Conservation (phyloP, 2,888 invertebrate genomes). For the Eupeodes latifasciatus region DNA sequence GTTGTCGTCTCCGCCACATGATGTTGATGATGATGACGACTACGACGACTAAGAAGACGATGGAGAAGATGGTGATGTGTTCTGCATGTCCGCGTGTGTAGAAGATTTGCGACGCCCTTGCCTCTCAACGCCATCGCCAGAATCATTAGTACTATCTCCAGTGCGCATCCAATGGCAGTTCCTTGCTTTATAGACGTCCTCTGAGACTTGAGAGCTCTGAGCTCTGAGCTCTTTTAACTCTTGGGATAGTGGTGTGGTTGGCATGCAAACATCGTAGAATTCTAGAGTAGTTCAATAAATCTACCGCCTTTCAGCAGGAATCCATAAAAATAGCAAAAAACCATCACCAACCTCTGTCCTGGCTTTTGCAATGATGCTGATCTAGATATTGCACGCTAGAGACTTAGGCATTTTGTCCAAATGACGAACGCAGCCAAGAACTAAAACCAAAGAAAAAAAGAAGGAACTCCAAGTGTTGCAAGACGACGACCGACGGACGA, state of each 20-base stretch:
- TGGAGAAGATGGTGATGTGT: constrained; percentile 33
- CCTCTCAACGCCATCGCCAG: constrained; percentile 36
- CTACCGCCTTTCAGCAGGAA: constrained; percentile 68
- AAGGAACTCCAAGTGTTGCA: constrained; percentile 39
- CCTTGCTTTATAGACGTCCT: not conserved
- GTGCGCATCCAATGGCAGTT: constrained; percentile 59
- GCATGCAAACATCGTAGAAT: constrained; percentile 66
- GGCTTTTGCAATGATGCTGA: constrained; percentile 51
- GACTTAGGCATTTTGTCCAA: constrained; percentile 46
- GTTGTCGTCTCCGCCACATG: constrained; percentile 44
- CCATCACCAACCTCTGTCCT: constrained; percentile 30
- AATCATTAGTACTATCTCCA: constrained; percentile 72
- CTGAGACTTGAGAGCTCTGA: not conserved
- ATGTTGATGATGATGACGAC: constrained; percentile 5
- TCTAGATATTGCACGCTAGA: constrained; percentile 72
- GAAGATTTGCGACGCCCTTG: constrained; percentile 65
- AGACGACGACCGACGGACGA: not conserved
- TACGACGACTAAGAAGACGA: not conserved
- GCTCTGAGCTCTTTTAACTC: constrained; percentile 1
- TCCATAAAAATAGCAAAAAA: constrained; percentile 35
- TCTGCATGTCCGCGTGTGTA: constrained; percentile 42
- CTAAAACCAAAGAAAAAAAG: not conserved
- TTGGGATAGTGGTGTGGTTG: constrained; percentile 32
- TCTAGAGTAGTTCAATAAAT: constrained; percentile 65
- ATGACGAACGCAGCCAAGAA: constrained; percentile 52